Conservation (phyloP, 2,888 invertebrate genomes). For the Pterobdella sp. region DNA sequence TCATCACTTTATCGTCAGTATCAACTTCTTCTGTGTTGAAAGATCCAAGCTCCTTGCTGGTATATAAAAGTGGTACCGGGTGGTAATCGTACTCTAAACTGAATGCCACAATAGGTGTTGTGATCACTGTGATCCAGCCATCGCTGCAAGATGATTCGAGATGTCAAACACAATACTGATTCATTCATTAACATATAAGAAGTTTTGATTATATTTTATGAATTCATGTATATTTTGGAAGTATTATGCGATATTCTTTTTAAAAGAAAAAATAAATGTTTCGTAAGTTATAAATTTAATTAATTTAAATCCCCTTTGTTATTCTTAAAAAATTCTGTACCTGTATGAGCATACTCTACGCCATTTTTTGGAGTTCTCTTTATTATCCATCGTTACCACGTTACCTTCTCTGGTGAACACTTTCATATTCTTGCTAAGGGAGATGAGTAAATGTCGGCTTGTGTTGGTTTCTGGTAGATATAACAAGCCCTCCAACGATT, state of each 20-base stretch:
- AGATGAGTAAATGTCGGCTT: slow-evolving; percentile 69
- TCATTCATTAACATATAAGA: too few relatives aligned
- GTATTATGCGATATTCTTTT: too few relatives aligned
- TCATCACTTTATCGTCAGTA: slow-evolving; percentile 73
- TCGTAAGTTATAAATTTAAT: too few relatives aligned
- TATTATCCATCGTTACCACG: slow-evolving; percentile 47
- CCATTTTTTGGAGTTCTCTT: slow-evolving; percentile 56
- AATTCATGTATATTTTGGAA: too few relatives aligned
- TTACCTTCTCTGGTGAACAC: slow-evolving; percentile 59
- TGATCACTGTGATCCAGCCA: slow-evolving; percentile 95
- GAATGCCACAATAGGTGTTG: slow-evolving; percentile 83
- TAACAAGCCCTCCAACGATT: slow-evolving; percentile 79
- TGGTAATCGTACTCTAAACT: slow-evolving; percentile 85
- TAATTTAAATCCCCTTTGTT: too few relatives aligned
- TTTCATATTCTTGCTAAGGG: slow-evolving; percentile 79
- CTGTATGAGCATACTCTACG: slow-evolving; percentile 50
- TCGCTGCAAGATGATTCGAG: slow-evolving; percentile 42
- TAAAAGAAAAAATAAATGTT: too few relatives aligned
- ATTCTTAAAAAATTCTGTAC: too few relatives aligned
- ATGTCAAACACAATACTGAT: neutral
- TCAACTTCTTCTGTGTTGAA: slow-evolving; percentile 12
- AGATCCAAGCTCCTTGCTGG: slow-evolving; percentile 1
- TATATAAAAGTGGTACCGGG: slow-evolving; percentile 62
- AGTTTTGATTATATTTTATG: too few relatives aligned
- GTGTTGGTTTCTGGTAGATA: slow-evolving; percentile 87